Base-by-base conservation (phyloP, 2,797 vertebrate species). In the Paedocypris micromegethes region DNA sequence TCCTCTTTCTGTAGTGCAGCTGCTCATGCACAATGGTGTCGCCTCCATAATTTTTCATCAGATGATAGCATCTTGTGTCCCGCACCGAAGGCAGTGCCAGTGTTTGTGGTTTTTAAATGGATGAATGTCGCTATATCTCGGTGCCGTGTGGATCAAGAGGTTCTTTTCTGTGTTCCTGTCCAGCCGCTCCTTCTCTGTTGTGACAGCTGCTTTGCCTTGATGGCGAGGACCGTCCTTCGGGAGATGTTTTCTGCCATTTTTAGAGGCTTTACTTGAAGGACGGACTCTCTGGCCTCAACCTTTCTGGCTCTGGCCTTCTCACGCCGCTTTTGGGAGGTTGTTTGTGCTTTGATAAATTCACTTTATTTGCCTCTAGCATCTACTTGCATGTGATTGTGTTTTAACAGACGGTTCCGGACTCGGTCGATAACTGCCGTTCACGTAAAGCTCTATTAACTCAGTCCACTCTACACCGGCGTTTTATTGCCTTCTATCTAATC, bases 141-240 rank as follows among this genome's bases (percentile, higher is more conserved):
- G 9, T 5, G 5, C 47, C 2, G 38, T 56, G 2, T 43, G 23
- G 2, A 5, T 4, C 1, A 44, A 38, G n/a, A 7, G 3, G 5
- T 42, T 52, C 42, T 42, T 4, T 41, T 67, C 40, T 57, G 64
- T 43, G 46, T 43, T 49, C 50, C n/a, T 45, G 6, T 53, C 48
- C 42, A n/a, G n/a, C 2, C 72, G 75, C 82, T 66, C 64, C 61
- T 64, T 61, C 67, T 55, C 70, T 83, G 83, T 82, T 85, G 73
- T 80, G 73, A 85, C 77, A 84, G 80, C 75, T 80, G 80, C 68
- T 80, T 84, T 76, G 80, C 80, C 82, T 84, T 81, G 61, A 83
- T 78, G 75, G 78, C 63, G 52, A 68, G 56, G 77, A 59, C 76
- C 71, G 42, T 72, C 67, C 61, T 80, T 83, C 77, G 72, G 68